Evolutionary conservation across 2,113 vertebrate genomes (phyloP).

Genomic region (Indicator indicator): DNA sequence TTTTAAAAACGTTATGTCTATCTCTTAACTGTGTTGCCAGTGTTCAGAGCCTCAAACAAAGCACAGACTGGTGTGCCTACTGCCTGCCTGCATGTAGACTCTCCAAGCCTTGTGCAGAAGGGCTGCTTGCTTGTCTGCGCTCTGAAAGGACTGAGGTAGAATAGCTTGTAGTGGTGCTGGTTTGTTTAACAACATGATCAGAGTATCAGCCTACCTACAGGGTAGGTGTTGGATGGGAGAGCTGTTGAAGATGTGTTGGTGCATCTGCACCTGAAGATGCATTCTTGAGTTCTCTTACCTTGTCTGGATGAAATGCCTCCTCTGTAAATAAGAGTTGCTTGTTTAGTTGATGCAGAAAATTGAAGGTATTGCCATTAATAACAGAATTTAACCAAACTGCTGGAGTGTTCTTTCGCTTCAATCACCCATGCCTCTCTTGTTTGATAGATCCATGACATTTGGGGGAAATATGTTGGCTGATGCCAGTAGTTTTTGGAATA

Average conservation of each 20-base stretch:
- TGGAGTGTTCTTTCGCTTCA: not conserved
- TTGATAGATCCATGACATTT: not conserved
- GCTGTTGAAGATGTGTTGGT: not conserved
- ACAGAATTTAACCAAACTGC: not conserved
- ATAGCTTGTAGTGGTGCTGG: not conserved
- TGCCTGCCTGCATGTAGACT: not conserved
- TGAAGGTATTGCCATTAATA: not conserved
- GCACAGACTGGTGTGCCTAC: not conserved
- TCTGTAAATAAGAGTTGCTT: not conserved
- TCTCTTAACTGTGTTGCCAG: not conserved
- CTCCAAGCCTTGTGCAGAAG: not conserved
- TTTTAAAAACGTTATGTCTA: not conserved
- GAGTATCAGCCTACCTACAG: not conserved
- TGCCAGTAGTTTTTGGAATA: not conserved
- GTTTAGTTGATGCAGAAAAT: not conserved
- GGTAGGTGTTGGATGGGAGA: not conserved
- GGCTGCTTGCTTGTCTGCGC: not conserved
- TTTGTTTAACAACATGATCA: not conserved
- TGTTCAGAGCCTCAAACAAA: not conserved
- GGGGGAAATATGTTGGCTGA: not conserved
- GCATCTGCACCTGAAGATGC: not conserved
- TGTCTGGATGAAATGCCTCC: not conserved
- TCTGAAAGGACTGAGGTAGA: not conserved
- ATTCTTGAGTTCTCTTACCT: not conserved
- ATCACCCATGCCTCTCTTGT: rapidly evolving